Percentiles rank a stretch among this genome's conserved stretches.
These are phyloP conservation scores for Synanthedon vespiformis DNA, from an alignment of 2,888 invertebrate genomes.

Conservation along the genomic window DNA sequence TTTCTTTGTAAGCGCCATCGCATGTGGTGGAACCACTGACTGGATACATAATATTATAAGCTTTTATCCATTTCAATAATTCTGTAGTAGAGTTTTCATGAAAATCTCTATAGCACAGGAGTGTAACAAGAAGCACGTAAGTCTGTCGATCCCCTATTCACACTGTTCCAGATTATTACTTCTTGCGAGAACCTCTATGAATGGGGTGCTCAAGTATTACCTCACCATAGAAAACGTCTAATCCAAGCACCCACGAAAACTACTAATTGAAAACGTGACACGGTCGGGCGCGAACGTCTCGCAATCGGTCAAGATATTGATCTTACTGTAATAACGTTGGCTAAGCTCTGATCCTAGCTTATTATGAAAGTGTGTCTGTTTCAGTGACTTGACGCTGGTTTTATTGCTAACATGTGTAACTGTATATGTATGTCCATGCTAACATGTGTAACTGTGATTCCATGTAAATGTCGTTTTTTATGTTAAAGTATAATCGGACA, in stretches of 20 bases:
- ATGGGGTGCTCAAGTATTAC: constrained; percentile 9
- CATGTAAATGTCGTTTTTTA: too few species aligned
- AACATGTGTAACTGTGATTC: too few species aligned
- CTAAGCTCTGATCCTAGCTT: background rate
- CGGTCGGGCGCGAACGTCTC: constrained; percentile 16
- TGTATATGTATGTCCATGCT: too few species aligned
- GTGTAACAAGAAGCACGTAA: too few species aligned
- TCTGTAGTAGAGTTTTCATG: too few species aligned
- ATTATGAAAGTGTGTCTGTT: background rate
- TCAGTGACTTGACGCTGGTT: background rate
- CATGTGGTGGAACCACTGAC: too few species aligned
- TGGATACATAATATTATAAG: too few species aligned
- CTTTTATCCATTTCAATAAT: too few species aligned
- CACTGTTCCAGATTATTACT: constrained; percentile 15
- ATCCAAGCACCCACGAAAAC: constrained; percentile 33
- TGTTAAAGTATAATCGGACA: too few species aligned
- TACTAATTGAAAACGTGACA: constrained; percentile 64
- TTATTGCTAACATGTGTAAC: background rate
- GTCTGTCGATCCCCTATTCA: background rate
- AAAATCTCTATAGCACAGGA: too few species aligned
- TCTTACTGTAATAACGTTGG: background rate
- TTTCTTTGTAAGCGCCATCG: too few species aligned
- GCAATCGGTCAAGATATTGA: constrained; percentile 8
- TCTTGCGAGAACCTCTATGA: constrained; percentile 14
- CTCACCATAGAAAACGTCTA: constrained; percentile 28